phyloP scores from a whole-genome alignment of 2,113 vertebrate species.

The Passer domesticus region DNA sequence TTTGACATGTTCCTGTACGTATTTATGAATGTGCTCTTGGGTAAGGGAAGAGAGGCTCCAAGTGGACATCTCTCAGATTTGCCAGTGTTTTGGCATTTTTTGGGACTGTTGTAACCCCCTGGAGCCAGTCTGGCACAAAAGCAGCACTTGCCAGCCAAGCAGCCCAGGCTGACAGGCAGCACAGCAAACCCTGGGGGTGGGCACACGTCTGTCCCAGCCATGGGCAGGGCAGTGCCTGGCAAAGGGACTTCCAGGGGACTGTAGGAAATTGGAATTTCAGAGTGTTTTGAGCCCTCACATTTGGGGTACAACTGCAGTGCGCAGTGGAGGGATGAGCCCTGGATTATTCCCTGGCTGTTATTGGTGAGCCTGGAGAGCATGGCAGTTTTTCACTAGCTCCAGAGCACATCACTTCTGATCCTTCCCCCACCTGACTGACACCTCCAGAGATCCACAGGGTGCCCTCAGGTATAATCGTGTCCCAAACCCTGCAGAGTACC shows the following conservation, averaged over 20 bases:
- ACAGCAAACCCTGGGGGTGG: background rate
- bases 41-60: background rate
- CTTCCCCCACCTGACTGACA: background rate
- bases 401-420: background rate
- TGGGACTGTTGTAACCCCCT: background rate
- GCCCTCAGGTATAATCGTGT: background rate
- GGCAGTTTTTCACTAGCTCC: background rate
- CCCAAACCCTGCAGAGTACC: background rate
- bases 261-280: background rate
- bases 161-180: background rate
- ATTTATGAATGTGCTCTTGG: background rate
- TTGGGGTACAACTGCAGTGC: background rate
- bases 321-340: background rate
- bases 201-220: background rate
- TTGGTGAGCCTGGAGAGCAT: background rate
- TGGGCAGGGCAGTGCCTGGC: background rate
- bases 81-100: background rate
- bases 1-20: rapidly evolving
- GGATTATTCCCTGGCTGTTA: background rate
- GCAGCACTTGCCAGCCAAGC: background rate
- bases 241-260: background rate
- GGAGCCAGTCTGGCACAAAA: background rate
- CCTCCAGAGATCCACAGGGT: background rate
- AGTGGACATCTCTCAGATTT: background rate
- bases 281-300: background rate